Conservation (phyloP, 1,140 invertebrate species). For the Bradynema listronoti region DNA sequence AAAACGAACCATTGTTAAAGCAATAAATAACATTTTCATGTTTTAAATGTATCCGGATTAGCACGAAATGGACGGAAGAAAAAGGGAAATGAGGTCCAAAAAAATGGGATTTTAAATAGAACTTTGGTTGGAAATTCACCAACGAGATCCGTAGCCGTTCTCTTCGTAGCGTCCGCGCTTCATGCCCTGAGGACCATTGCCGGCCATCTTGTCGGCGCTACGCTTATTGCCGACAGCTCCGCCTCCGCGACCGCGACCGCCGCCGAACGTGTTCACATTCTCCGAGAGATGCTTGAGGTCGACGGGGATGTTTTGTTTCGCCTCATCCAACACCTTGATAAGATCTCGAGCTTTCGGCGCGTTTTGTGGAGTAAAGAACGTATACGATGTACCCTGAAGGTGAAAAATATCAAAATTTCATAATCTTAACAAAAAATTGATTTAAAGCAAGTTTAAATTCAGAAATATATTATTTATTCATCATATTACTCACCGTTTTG, state of each 20-base stretch:
- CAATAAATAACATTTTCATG: no score
- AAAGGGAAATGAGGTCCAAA: no score
- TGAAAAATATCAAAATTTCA: constrained; percentile 5
- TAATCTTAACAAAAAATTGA: background rate
- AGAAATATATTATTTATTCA: background rate
- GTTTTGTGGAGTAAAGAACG: constrained; percentile 90
- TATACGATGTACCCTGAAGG: constrained; percentile 79
- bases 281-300: constrained; percentile 11
- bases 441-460: background rate
- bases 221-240: no score
- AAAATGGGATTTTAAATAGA: no score
- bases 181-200: no score
- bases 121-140: no score
- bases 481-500: constrained; percentile 15
- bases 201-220: no score
- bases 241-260: constrained; percentile 3
- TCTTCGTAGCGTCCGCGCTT: no score
- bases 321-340: constrained; percentile 49
- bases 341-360: constrained; percentile 58
- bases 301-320: constrained; percentile 37
- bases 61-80: no score
- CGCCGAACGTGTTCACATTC: constrained; percentile 13
- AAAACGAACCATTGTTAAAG: no score
- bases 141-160: no score
- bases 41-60: no score